Evolutionary conservation across 2,888 invertebrate genomes (phyloP), one percentile per base, ranked within the genome.

Genomic region (Synergus laeviventris): DNA sequence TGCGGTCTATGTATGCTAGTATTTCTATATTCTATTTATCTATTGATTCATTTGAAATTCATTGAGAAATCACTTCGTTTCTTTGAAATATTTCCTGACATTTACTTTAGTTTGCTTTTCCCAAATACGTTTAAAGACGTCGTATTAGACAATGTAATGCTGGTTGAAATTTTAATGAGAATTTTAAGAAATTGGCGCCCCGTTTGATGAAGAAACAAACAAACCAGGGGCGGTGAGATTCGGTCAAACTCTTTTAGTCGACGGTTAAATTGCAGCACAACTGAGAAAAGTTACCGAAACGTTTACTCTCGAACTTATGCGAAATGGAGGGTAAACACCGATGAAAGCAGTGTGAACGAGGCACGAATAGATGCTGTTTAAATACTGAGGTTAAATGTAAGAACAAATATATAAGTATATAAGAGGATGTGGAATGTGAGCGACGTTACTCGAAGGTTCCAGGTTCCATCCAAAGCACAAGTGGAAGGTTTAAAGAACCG

Each of bases 251-350:
- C 77, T 81, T 81, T 81, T 77, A 78, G 75, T 70, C 66, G 74
- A 64, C 74, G 61, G 18, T 74, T 78, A 76, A 75, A 73, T 76
- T 75, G 79, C 76, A 75, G 74, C 73, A 79, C 76, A 81, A 81
- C 79, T 73, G 73, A 18, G 39, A 76, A 76, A 78, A 70, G 74
- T 78, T 77, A 74, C 78, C 79, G 70, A 79, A 81, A 79, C 76
- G 77, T 81, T 81, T 79, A 77, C 78, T 81, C 81, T 78, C 81
- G 78, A 78, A 77, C 76, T 73, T 76, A 79, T 78, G 81, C 77
- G 79, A 79, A 81, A 81, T 76, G 74, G 74, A 59, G 78, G 81
- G 79, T 78, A 81, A 79, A 79, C 78, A 77, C 39, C 74, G 79
- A 81, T 79, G 78, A 81, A 79, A 81, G 79, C 73, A 78, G 54